Evolutionary conservation across 2,888 invertebrate species (phyloP).

Genomic region (Hydriomena furcata): DNA sequence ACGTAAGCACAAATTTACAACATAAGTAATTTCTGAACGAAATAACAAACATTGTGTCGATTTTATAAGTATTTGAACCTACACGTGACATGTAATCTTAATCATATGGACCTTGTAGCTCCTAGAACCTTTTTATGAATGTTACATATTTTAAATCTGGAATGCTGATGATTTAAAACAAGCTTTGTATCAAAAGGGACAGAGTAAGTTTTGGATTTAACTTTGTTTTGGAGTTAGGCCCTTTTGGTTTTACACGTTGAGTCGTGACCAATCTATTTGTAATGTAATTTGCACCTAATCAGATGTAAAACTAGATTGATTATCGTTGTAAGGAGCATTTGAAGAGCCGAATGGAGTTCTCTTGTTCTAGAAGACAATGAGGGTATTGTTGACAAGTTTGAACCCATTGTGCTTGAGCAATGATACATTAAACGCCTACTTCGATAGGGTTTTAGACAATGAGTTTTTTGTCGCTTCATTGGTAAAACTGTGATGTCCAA

Average conservation of each 20-base stretch:
- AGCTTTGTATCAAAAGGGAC: not conserved
- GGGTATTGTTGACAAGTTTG: constrained; percentile 36
- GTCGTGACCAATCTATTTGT: constrained; percentile 80
- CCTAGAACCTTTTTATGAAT: constrained; percentile 46
- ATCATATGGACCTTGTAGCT: constrained; percentile 40
- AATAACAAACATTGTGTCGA: constrained; percentile 34
- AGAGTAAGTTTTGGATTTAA: constrained; percentile 33
- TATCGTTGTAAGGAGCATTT: constrained; percentile 62
- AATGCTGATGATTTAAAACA: constrained; percentile 21
- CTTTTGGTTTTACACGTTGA: constrained; percentile 35
- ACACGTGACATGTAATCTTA: constrained; percentile 40
- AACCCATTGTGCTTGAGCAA: constrained; percentile 39
- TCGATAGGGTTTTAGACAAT: constrained; percentile 36
- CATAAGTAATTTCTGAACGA: constrained; percentile 39
- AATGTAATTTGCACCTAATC: constrained; percentile 81
- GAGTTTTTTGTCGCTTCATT: constrained; percentile 20
- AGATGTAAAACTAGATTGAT: constrained; percentile 80
- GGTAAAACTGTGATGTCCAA: not conserved
- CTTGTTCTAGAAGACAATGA: constrained; percentile 67
- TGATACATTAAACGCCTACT: constrained; percentile 48
- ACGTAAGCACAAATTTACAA: constrained; percentile 70
- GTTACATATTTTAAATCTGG: not conserved
- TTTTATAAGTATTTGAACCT: constrained; percentile 46
- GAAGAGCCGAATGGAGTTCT: constrained; percentile 56
- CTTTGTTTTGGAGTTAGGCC: constrained; percentile 28